phyloP scores from a whole-genome alignment of 1,140 invertebrate species.

The Coenobita brevimanus region DNA sequence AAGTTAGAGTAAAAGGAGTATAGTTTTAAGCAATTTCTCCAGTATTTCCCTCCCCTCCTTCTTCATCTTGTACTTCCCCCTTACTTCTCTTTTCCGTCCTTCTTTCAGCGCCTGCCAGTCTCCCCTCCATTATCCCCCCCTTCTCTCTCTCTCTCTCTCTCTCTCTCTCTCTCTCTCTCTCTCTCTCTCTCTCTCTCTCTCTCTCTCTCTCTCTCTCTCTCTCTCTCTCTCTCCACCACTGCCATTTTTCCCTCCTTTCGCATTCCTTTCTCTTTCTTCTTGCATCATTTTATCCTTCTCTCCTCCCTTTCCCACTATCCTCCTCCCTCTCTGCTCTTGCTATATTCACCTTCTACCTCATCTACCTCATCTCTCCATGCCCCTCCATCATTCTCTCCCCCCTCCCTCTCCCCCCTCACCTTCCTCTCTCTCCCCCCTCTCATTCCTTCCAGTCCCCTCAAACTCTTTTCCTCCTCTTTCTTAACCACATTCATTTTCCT shows the following conservation, averaged over 20 bases:
- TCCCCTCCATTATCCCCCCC: neutral
- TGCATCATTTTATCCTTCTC: neutral
- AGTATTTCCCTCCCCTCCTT: no score
- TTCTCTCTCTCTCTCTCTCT: neutral
- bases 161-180: slow-evolving; percentile 34
- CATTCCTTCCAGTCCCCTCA: neutral
- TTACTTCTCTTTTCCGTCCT: no score
- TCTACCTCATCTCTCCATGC: neutral
- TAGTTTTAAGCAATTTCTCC: no score
- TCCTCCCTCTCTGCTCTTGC: neutral
- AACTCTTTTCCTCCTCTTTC: neutral
- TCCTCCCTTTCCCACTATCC: neutral
- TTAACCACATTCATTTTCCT: neutral
- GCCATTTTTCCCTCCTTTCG: neutral
- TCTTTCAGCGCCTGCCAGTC: neutral
- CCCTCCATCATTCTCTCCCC: no score
- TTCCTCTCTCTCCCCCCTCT: no score
- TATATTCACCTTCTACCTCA: no score
- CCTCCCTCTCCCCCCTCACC: neutral
- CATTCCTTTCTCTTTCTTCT: neutral
- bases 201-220: slow-evolving; percentile 55
- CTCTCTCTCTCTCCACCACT: neutral
- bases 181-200: slow-evolving; percentile 54
- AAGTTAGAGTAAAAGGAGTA: no score
- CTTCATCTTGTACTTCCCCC: no score